Evolutionary conservation across 2,888 invertebrate genomes (phyloP).

Genomic region (Aphrophora alni): DNA sequence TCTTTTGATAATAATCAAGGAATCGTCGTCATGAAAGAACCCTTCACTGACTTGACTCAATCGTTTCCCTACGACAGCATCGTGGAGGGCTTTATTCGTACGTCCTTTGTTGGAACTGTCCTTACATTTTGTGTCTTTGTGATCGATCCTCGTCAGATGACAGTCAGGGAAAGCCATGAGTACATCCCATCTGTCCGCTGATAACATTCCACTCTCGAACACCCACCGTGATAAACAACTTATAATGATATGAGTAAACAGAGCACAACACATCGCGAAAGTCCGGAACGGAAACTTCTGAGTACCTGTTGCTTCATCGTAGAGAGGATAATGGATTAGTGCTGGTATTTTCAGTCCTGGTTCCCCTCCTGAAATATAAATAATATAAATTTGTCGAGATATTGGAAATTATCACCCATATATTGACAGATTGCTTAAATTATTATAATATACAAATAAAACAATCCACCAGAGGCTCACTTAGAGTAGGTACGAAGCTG

Average conservation of each 20-base stretch:
- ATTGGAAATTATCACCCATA: too few relatives aligned
- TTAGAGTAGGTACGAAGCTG: too few relatives aligned
- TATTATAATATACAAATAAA: too few relatives aligned
- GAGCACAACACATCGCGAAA: conserved; percentile 66
- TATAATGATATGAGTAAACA: conserved; percentile 61
- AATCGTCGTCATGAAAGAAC: conserved; percentile 34
- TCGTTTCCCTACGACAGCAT: conserved; percentile 39
- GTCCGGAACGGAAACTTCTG: conserved; percentile 74
- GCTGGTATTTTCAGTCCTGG: conserved; percentile 63
- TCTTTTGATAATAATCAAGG: conserved; percentile 23
- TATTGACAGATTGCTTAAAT: too few relatives aligned
- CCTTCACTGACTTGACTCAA: conserved; percentile 40
- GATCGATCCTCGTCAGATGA: conserved; percentile 33
- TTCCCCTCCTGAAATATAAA: conserved; percentile 63
- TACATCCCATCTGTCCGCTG: conserved; percentile 52
- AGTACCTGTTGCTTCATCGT: conserved; percentile 56
- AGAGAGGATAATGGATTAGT: conserved; percentile 65
- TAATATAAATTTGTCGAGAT: not conserved
- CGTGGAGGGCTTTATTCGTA: conserved; percentile 39
- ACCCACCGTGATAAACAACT: conserved; percentile 60
- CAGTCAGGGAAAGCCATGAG: conserved; percentile 43
- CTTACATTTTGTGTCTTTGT: conserved; percentile 31
- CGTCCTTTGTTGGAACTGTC: conserved; percentile 33
- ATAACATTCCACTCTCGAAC: conserved; percentile 60
- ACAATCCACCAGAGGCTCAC: too few relatives aligned